These are phyloP conservation scores for Gibbula magus DNA, from an alignment of 2,888 invertebrate genomes.

Conservation along the genomic window DNA sequence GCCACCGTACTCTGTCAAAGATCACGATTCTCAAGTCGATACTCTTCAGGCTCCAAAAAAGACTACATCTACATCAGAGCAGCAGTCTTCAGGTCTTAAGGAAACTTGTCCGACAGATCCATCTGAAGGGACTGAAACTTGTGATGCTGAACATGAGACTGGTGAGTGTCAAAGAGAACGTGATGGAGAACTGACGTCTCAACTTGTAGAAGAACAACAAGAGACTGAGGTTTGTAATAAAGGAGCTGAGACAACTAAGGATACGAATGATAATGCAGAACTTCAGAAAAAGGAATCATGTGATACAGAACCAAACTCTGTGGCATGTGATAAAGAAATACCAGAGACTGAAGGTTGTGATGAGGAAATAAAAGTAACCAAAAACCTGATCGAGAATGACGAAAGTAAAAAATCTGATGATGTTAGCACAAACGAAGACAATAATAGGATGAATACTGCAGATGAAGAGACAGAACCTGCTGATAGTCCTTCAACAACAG, in stretches of 20 bases:
- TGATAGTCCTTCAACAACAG: too few species aligned
- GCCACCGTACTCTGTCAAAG: too few species aligned
- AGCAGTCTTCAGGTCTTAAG: too few species aligned
- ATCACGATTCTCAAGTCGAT: too few species aligned
- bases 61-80: too few species aligned
- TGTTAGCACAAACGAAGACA: slow-evolving; percentile 26
- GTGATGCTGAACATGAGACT: too few species aligned
- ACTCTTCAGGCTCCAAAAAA: too few species aligned
- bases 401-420: not conserved
- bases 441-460: not conserved
- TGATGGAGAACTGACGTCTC: not conserved
- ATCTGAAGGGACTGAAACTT: too few species aligned
- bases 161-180: too few species aligned
- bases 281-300: not conserved
- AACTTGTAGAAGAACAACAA: not conserved
- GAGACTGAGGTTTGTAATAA: not conserved
- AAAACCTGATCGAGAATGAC: not conserved
- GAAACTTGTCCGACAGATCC: too few species aligned
- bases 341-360: too few species aligned
- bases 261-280: not conserved
- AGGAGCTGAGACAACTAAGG: not conserved
- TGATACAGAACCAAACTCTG: not conserved
- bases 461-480: not conserved
- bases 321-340: not conserved
- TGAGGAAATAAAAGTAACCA: not conserved